A percentile compares a stretch with the other conserved stretches of the same genome.
These are phyloP conservation scores for Arctia plantaginis DNA, from an alignment of 2,888 invertebrate genomes.

Conservation along the genomic window DNA sequence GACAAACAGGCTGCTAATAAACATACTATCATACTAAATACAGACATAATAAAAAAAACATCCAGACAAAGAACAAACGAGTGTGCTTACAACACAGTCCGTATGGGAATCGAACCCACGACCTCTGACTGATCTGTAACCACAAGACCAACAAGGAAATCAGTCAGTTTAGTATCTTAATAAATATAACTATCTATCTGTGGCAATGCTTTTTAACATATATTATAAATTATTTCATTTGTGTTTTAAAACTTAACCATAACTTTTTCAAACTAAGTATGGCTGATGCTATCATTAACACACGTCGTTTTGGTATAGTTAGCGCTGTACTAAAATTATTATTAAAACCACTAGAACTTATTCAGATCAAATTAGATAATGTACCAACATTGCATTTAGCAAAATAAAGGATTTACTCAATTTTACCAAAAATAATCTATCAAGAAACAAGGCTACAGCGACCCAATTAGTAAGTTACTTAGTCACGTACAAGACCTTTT, in stretches of 20 bases:
- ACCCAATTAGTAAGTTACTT: slow-evolving; percentile 16
- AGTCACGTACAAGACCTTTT: slow-evolving; percentile 21
- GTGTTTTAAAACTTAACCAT: neutral
- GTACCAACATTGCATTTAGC: neutral
- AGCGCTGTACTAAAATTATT: neutral
- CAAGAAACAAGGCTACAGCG: slow-evolving; percentile 3
- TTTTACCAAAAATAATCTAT: neutral
- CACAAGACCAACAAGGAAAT: neutral
- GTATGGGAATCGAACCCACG: no score
- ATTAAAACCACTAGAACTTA: neutral
- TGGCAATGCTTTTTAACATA: no score
- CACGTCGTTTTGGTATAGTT: no score
- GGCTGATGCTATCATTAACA: no score
- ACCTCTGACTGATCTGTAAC: no score
- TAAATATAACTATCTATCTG: no score
- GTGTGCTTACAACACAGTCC: neutral
- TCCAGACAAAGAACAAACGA: neutral
- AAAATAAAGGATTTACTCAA: neutral
- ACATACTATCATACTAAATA: no score
- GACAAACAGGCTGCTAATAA: no score
- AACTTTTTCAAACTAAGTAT: neutral
- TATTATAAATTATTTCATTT: no score
- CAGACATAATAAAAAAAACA: no score
- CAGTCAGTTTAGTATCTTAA: neutral
- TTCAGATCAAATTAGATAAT: neutral